Percentiles rank a stretch among this genome's conserved stretches.
phyloP scores from a whole-genome alignment of 2,888 invertebrate genomes.

The Eupithecia insigniata region DNA sequence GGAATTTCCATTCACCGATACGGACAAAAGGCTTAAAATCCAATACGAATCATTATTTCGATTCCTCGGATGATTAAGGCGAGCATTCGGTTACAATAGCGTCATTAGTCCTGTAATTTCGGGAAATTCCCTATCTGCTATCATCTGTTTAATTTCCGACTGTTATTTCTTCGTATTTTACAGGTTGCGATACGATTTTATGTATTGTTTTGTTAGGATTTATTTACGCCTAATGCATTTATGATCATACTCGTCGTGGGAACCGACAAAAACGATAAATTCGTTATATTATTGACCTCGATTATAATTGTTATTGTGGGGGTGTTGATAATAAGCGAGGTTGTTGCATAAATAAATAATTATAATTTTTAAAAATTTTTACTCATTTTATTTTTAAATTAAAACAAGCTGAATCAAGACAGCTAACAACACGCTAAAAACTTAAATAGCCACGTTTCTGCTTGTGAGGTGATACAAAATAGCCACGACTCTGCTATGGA shows the following conservation, averaged over 20 bases:
- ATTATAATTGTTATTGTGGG: neutral
- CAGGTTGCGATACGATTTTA: slow-evolving; percentile 13
- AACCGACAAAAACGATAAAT: neutral
- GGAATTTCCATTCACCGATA: neutral
- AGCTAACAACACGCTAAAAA: too few species aligned
- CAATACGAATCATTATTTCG: slow-evolving; percentile 10
- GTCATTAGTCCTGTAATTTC: slow-evolving; percentile 42
- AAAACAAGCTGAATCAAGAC: too few species aligned
- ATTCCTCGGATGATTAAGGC: slow-evolving; percentile 29
- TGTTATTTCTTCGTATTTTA: slow-evolving; percentile 34
- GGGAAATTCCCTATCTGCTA: slow-evolving; percentile 37
- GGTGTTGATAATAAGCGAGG: too few species aligned
- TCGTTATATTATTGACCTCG: neutral
- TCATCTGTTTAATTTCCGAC: slow-evolving; percentile 42
- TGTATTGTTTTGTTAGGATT: neutral
- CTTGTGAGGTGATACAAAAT: neutral
- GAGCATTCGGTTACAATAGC: slow-evolving; percentile 33
- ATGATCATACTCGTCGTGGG: neutral
- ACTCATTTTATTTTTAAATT: too few species aligned
- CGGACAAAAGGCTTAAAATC: neutral
- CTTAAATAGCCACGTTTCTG: neutral
- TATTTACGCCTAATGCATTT: neutral
- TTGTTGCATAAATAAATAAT: neutral
- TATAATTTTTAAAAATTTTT: too few species aligned
- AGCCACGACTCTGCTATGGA: neutral